phyloP scores from a whole-genome alignment of 2,113 vertebrate species.

The Clarias magur region DNA sequence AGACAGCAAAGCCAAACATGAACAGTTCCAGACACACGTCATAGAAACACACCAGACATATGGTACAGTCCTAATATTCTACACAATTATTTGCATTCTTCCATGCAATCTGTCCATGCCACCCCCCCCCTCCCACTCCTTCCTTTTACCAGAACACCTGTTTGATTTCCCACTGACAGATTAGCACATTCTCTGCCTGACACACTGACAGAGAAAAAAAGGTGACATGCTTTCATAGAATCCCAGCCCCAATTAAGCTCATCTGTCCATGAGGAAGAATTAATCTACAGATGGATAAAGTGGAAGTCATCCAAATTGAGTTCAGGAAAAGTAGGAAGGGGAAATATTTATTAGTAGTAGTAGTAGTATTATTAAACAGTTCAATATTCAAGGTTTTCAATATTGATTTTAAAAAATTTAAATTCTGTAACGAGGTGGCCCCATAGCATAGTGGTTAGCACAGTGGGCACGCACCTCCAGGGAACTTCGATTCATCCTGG shows the following conservation, averaged over 20 bases:
- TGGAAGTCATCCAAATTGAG: slow-evolving; percentile 25
- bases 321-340: not conserved
- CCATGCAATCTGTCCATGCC: slow-evolving; percentile 68
- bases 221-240: slow-evolving; percentile 24
- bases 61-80: slow-evolving; percentile 71
- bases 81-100: slow-evolving; percentile 69
- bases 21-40: not conserved
- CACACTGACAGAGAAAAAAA: slow-evolving; percentile 22
- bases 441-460: too few species aligned
- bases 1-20: slow-evolving; percentile 18
- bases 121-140: not conserved
- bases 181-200: slow-evolving; percentile 52
- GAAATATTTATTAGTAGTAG: not conserved
- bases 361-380: not conserved
- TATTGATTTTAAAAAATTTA: not conserved
- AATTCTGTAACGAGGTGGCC: not conserved
- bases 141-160: slow-evolving; percentile 64
- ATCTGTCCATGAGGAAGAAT: slow-evolving; percentile 14
- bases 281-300: slow-evolving; percentile 24
- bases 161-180: slow-evolving; percentile 72
- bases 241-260: slow-evolving; percentile 27
- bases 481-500: too few species aligned
- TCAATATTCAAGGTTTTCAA: not conserved
- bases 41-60: slow-evolving; percentile 67
- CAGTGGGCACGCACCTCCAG: too few species aligned